These are phyloP conservation scores for Chloroceryle inda DNA, from an alignment of 2,797 vertebrate genomes.

Conservation along the genomic window DNA sequence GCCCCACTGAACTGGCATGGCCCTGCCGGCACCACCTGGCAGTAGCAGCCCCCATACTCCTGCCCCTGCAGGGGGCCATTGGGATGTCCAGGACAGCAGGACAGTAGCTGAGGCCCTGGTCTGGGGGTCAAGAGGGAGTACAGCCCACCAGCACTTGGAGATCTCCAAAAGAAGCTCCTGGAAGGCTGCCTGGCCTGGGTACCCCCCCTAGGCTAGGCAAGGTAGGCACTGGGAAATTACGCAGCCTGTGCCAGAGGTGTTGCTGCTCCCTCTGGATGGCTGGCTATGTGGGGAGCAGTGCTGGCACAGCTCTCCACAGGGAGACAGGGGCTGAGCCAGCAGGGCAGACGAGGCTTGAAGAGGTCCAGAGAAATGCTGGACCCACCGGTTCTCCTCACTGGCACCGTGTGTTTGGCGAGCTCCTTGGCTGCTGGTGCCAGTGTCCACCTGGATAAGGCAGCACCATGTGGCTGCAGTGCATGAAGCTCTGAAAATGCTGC, in stretches of 20 bases:
- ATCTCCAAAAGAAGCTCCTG: background rate
- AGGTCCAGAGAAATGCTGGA: background rate
- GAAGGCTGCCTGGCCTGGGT: background rate
- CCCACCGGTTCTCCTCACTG: fast-evolving
- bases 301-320: background rate
- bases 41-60: background rate
- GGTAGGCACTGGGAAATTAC: background rate
- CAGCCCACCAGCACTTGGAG: fast-evolving
- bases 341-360: background rate
- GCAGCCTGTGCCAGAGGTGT: background rate
- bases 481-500: background rate
- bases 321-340: background rate
- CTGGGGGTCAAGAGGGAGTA: background rate
- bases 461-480: background rate
- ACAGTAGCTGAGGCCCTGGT: background rate
- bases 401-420: fast-evolving
- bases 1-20: background rate
- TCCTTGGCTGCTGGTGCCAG: background rate
- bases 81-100: fast-evolving
- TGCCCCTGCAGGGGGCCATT: fast-evolving
- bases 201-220: background rate
- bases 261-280: background rate
- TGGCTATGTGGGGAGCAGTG: fast-evolving
- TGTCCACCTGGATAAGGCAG: background rate
- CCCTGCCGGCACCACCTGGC: background rate